A percentile compares a stretch with the other conserved stretches of the same genome.
These are phyloP conservation scores for Lasioglossum oenotherae DNA, from an alignment of 2,888 invertebrate genomes.

Conservation along the genomic window DNA sequence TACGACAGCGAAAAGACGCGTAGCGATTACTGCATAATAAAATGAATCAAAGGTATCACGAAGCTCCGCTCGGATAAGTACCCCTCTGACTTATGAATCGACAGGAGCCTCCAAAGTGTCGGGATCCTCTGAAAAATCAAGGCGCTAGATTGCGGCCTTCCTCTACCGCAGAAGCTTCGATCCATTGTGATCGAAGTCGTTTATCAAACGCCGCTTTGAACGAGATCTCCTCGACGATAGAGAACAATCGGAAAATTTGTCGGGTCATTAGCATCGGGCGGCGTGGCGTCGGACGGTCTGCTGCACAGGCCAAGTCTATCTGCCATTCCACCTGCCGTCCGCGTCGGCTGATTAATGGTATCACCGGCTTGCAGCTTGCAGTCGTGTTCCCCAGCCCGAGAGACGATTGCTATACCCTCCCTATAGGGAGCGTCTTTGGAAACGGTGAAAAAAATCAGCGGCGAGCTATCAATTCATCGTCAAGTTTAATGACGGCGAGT, in stretches of 20 bases:
- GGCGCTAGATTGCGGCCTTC: conserved; percentile 5
- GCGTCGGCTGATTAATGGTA: conserved; percentile 59
- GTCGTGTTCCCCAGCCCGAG: not conserved
- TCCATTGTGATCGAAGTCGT: conserved; percentile 63
- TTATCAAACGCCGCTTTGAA: conserved; percentile 51
- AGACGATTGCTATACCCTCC: conserved; percentile 22
- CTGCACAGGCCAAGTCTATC: conserved; percentile 45
- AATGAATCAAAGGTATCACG: not conserved
- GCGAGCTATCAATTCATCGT: conserved; percentile 7
- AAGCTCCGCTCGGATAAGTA: conserved; percentile 18
- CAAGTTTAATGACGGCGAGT: not conserved
- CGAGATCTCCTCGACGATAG: conserved; percentile 36
- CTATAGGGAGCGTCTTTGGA: not conserved
- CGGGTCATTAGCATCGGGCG: conserved; percentile 66
- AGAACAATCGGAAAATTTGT: conserved; percentile 70
- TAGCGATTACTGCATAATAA: conserved; percentile 25
- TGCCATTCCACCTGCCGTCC: conserved; percentile 57
- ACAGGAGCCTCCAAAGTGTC: not conserved
- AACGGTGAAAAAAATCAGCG: conserved; percentile 19
- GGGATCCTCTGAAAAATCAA: conserved; percentile 25
- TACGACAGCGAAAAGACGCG: too few species aligned
- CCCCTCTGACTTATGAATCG: conserved; percentile 15
- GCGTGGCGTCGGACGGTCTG: conserved; percentile 44
- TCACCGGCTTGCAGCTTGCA: conserved; percentile 23
- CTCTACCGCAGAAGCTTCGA: conserved; percentile 24